Evolutionary conservation across 1,140 invertebrate species (phyloP).

Genomic region (Cylas formicarius): DNA sequence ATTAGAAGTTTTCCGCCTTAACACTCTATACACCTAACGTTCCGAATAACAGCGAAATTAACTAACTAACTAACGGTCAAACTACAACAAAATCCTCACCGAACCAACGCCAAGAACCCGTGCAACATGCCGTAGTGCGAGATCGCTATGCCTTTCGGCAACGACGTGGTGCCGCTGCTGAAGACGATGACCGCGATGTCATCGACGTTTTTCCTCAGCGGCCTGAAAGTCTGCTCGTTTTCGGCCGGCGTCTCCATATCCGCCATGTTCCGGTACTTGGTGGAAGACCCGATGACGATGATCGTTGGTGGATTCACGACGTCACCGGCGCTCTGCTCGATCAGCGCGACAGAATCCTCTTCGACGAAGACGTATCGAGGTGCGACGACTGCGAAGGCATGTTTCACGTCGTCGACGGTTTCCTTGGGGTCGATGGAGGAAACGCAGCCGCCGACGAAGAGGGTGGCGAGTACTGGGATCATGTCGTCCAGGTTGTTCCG

Average conservation of each 20-base stretch:
- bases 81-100: slow-evolving; percentile 7
- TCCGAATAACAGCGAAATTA: too few species aligned
- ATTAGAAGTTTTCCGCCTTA: too few species aligned
- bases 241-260: slow-evolving; percentile 12
- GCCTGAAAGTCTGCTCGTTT: slow-evolving; percentile 16
- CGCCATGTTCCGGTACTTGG: slow-evolving; percentile 10
- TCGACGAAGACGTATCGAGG: slow-evolving; percentile 19
- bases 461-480: slow-evolving; percentile 38
- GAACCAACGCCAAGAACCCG: slow-evolving; percentile 14
- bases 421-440: slow-evolving; percentile 27
- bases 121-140: slow-evolving; percentile 19
- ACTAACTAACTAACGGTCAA: too few species aligned
- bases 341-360: slow-evolving; percentile 7
- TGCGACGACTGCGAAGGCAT: slow-evolving; percentile 3
- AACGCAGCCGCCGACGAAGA: slow-evolving; percentile 30
- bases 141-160: slow-evolving; percentile 55
- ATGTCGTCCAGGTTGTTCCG: slow-evolving; percentile 37
- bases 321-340: slow-evolving; percentile 8
- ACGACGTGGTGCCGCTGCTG: slow-evolving; percentile 70
- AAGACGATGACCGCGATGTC: slow-evolving; percentile 43
- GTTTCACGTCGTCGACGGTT: slow-evolving; percentile 18
- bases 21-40: too few species aligned
- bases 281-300: slow-evolving; percentile 18
- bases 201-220: slow-evolving; percentile 10
- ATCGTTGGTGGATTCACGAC: slow-evolving; percentile 11